Evolutionary conservation across 2,888 invertebrate species (phyloP).

Genomic region (Tipula lateralis): DNA sequence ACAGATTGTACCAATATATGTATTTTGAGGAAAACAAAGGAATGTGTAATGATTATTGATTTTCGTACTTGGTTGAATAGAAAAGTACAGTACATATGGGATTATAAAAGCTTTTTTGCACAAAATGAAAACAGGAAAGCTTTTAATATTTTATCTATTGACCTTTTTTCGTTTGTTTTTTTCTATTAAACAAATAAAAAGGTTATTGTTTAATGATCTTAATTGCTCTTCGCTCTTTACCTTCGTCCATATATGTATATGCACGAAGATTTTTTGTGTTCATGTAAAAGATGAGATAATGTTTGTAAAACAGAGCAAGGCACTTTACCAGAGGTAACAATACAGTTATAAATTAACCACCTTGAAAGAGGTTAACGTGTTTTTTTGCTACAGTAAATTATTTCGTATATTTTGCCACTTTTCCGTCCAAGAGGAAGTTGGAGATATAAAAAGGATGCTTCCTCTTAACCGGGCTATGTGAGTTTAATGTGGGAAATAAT

Average conservation of each 20-base stretch:
- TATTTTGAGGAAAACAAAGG: background rate
- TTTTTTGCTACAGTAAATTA: background rate
- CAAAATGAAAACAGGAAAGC: background rate
- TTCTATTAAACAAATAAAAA: background rate
- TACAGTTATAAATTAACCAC: background rate
- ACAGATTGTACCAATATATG: too few species aligned
- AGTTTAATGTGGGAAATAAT: background rate
- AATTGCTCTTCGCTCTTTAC: conserved; percentile 19
- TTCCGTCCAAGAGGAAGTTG: background rate
- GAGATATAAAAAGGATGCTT: background rate
- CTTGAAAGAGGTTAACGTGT: background rate
- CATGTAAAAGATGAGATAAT: background rate
- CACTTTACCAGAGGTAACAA: background rate
- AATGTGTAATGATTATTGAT: background rate
- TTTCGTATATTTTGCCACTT: background rate
- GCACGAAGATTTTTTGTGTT: background rate
- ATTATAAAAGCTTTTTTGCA: background rate
- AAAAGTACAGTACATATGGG: background rate
- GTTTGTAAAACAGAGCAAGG: background rate
- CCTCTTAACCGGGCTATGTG: background rate
- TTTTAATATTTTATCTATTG: conserved; percentile 24
- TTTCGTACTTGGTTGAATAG: background rate
- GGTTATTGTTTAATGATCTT: conserved; percentile 11
- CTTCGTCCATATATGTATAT: background rate
- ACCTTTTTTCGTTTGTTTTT: background rate